Conservation (phyloP, 2,113 vertebrate species). For the Syngnathus floridae region DNA sequence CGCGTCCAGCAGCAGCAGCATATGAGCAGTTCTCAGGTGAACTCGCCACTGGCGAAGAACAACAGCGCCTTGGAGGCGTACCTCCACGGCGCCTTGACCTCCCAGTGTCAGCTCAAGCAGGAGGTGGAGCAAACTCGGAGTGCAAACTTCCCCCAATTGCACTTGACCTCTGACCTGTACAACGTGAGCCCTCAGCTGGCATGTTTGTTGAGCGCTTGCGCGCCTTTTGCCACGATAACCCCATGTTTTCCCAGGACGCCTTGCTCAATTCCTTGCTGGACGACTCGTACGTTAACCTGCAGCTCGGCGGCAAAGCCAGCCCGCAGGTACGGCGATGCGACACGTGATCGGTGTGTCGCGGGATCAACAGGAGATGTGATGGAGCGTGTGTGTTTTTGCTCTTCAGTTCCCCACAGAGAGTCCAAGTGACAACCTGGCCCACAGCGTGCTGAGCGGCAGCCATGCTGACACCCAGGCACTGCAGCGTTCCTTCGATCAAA, state of each 20-base stretch:
- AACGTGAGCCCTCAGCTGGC: constrained; percentile 33
- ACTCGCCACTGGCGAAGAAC: constrained; percentile 22
- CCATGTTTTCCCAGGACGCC: constrained; percentile 48
- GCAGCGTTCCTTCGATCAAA: constrained; percentile 63
- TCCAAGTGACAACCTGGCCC: constrained; percentile 60
- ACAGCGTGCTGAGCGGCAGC: constrained; percentile 45
- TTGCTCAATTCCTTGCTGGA: constrained; percentile 73
- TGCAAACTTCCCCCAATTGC: constrained; percentile 47
- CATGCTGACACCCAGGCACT: constrained; percentile 52
- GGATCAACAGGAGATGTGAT: no score
- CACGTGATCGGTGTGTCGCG: no score
- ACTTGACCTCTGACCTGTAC: constrained; percentile 62
- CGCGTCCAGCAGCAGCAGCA: constrained; percentile 12
- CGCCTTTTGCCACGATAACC: not conserved
- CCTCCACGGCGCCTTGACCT: constrained; percentile 35
- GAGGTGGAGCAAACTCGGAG: constrained; percentile 39
- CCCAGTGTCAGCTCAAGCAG: constrained; percentile 41
- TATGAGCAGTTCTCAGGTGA: not conserved
- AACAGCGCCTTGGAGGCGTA: constrained; percentile 37
- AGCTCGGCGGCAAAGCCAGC: constrained; percentile 60
- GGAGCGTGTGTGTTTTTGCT: not conserved
- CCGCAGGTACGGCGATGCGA: constrained; percentile 61
- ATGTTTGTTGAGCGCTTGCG: not conserved
- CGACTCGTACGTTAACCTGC: constrained; percentile 66
- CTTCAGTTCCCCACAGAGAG: constrained; percentile 68